Evolutionary conservation across 2,113 vertebrate species (phyloP).

Genomic region (Chascanopsetta lugubris): DNA sequence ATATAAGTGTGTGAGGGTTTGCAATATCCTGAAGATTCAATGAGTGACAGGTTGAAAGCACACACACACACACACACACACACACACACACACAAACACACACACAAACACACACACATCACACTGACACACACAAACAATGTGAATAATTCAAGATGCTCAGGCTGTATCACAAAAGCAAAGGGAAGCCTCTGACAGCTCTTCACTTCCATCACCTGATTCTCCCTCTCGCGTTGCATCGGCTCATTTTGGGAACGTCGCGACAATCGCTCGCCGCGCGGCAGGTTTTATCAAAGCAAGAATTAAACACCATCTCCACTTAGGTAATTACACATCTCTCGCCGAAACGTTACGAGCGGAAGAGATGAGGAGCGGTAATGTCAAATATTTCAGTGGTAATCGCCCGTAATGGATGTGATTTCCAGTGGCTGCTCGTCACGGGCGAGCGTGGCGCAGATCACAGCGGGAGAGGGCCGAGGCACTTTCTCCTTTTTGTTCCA

Average conservation of each 20-base stretch:
- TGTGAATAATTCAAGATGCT: slow-evolving; percentile 42
- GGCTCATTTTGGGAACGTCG: slow-evolving; percentile 28
- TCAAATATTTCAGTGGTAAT: slow-evolving; percentile 48
- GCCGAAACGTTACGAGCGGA: slow-evolving; percentile 22
- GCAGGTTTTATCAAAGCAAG: slow-evolving; percentile 33
- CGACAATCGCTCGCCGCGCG: slow-evolving; percentile 31
- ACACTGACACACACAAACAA: slow-evolving; percentile 11
- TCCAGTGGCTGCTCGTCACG: slow-evolving; percentile 22
- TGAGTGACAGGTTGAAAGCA: slow-evolving; percentile 46
- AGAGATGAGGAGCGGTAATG: slow-evolving; percentile 44
- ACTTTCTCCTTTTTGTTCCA: slow-evolving; percentile 45
- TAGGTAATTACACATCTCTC: slow-evolving; percentile 43
- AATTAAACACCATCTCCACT: slow-evolving; percentile 44
- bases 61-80: slow-evolving; percentile 1
- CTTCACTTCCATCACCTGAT: slow-evolving; percentile 38
- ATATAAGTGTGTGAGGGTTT: slow-evolving; percentile 4
- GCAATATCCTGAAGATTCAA: slow-evolving; percentile 43
- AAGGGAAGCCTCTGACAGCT: slow-evolving; percentile 31
- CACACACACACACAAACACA: slow-evolving; percentile 9
- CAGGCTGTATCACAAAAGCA: slow-evolving; percentile 30
- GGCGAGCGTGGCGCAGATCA: slow-evolving; percentile 27
- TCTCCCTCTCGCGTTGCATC: slow-evolving; percentile 18
- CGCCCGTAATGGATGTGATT: slow-evolving; percentile 41
- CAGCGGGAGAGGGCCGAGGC: slow-evolving; percentile 25
- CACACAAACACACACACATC: slow-evolving; percentile 1